A percentile compares a stretch with the other conserved stretches of the same genome.
phyloP scores from a whole-genome alignment of 2,113 vertebrate genomes.

The Grallaria varia region DNA sequence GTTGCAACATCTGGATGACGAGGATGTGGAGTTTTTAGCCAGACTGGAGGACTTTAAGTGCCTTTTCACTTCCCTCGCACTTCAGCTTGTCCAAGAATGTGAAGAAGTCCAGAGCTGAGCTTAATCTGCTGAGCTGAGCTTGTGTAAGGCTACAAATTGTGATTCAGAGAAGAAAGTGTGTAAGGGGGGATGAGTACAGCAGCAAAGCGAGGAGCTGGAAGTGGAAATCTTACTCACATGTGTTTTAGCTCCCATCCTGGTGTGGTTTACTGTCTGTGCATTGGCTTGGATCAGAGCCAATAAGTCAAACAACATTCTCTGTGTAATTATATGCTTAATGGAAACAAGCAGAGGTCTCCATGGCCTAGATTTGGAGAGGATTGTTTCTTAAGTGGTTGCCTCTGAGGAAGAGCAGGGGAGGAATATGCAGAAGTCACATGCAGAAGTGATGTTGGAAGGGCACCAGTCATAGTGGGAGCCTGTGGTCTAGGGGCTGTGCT shows the following conservation, averaged over 20 bases:
- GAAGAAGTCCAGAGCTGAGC: background rate
- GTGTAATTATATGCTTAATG: background rate
- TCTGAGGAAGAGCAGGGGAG: background rate
- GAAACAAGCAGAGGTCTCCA: background rate
- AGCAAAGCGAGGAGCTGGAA: background rate
- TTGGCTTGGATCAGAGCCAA: constrained; percentile 2
- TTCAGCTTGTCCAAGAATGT: background rate
- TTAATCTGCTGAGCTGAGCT: background rate
- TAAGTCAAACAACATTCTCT: background rate
- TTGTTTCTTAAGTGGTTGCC: background rate
- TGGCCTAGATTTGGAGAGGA: background rate
- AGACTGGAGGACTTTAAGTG: background rate
- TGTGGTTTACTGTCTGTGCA: background rate
- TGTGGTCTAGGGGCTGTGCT: background rate
- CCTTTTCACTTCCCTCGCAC: background rate
- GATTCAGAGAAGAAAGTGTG: background rate
- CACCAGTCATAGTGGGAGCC: background rate
- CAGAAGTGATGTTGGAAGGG: background rate
- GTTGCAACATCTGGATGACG: background rate
- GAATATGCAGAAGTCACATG: background rate
- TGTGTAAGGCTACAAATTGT: background rate
- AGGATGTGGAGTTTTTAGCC: background rate
- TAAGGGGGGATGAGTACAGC: background rate
- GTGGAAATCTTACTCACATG: background rate
- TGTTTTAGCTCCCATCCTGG: constrained; percentile 1